Evolutionary conservation across 2,888 invertebrate species (phyloP).

Genomic region (Amorpha juglandis): DNA sequence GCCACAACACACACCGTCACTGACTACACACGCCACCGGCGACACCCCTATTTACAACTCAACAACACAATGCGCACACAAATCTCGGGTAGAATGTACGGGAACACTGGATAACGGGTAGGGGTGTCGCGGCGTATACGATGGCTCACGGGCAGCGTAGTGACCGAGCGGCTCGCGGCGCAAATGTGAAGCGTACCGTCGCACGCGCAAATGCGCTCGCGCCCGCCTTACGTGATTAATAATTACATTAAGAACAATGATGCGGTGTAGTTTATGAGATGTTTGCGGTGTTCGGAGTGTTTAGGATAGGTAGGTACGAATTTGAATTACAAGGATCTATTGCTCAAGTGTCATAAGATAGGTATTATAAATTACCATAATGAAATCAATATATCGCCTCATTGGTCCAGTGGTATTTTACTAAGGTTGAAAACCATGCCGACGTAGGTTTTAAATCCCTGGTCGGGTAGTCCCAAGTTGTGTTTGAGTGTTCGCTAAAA

Average conservation of each 20-base stretch:
- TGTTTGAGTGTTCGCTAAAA: no score
- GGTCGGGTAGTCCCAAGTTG: no score
- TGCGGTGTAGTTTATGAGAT: conserved; percentile 12
- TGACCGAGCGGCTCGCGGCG: conserved; percentile 70
- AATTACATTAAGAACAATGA: conserved; percentile 63
- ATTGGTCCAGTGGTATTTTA: no score
- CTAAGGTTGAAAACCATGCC: no score
- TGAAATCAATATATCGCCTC: no score
- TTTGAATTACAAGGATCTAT: no score
- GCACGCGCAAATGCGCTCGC: conserved; percentile 64
- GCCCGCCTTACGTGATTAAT: conserved; percentile 66
- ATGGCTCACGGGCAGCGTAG: conserved; percentile 60
- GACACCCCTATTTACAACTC: conserved; percentile 54
- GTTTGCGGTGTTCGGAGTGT: background rate
- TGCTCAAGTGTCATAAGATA: no score
- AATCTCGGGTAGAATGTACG: conserved; percentile 28
- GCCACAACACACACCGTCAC: conserved; percentile 77
- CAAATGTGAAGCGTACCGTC: conserved; percentile 81
- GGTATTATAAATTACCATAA: no score
- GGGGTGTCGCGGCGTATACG: conserved; percentile 62
- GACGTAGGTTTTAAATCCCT: no score
- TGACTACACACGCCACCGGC: conserved; percentile 61
- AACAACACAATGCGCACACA: conserved; percentile 7
- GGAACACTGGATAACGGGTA: conserved; percentile 1
- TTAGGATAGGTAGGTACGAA: background rate